Base-by-base conservation (phyloP, 1,140 invertebrate genomes). In the Andrena cerasifolii region DNA sequence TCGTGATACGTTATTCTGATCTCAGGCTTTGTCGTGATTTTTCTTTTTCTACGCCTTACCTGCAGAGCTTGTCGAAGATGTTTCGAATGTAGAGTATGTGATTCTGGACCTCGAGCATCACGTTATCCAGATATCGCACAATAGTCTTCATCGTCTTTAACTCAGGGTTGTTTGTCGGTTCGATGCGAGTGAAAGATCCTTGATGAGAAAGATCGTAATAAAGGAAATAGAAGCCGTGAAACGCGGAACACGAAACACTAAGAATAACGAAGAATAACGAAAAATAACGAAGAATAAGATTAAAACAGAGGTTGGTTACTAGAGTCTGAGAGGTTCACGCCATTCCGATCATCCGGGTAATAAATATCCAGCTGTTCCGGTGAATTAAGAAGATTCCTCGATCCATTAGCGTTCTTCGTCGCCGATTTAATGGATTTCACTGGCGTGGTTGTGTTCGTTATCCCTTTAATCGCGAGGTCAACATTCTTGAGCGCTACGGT, bases 11-110 rank as follows among this genome's bases (percentile, higher is more conserved):
- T n/a, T n/a, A n/a, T n/a, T n/a, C n/a, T n/a, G n/a, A n/a, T n/a
- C n/a, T n/a, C n/a, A n/a, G n/a, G n/a, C n/a, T n/a, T n/a, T n/a
- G n/a, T n/a, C n/a, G 36, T 16, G 51, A 24, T 31, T n/a, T 28
- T 16, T 18, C 18, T 18, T 6, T 16, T n/a, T 51, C 2, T 10
- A 2, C 18, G 2, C 26, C 33, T 62, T 47, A 88, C 86, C 80
- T 82, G 75, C 86, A 88, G 16, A 87, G 54, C 47, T 63, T 82
- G 10, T 82, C 67, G 21, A 84, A 79, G 53, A 78, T 62, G 14
- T 71, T 66, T 33, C 74, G 79, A 58, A 87, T 75, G 6, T 70
- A 58, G 14, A 24, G 18, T 7, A 86, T 3, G 21, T 82, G 75
- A 24, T 65, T 77, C 26, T 85, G 73, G 0, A 83, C 51, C 6